A percentile compares a stretch with the other conserved stretches of the same genome.
Evolutionary conservation across 2,113 vertebrate species (phyloP).

Genomic region (Strigops habroptila): DNA sequence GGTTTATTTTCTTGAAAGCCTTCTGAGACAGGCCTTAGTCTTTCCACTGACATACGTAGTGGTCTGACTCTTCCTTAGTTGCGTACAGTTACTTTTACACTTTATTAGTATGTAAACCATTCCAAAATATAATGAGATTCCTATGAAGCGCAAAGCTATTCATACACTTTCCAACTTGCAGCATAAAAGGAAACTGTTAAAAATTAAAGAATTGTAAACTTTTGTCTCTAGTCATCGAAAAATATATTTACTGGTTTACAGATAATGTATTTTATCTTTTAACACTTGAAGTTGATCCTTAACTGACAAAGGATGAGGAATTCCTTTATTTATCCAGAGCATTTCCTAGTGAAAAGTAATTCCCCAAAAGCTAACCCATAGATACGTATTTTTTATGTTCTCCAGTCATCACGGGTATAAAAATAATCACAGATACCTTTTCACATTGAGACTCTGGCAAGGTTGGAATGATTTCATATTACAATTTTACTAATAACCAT

Average conservation of each 20-base stretch:
- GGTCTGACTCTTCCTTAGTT: not conserved
- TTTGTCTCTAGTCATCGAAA: not conserved
- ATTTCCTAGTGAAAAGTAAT: not conserved
- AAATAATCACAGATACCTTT: not conserved
- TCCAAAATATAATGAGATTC: not conserved
- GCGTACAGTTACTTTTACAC: not conserved
- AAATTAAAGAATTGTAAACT: not conserved
- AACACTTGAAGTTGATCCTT: not conserved
- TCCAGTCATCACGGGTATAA: not conserved
- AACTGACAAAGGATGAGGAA: not conserved
- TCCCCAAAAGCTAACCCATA: not conserved
- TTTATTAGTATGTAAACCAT: not conserved
- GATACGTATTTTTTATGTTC: not conserved
- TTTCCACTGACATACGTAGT: not conserved
- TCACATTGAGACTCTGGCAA: not conserved
- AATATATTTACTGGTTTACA: not conserved
- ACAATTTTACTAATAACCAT: not conserved
- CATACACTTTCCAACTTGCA: not conserved
- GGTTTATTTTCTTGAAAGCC: not conserved
- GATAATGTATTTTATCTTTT: not conserved
- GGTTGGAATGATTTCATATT: not conserved
- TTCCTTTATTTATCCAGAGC: not conserved
- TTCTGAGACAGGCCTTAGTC: not conserved
- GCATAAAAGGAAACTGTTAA: not conserved
- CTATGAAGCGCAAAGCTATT: not conserved